Base-by-base conservation (phyloP, 2,113 vertebrate species). In the Etia nguti region DNA sequence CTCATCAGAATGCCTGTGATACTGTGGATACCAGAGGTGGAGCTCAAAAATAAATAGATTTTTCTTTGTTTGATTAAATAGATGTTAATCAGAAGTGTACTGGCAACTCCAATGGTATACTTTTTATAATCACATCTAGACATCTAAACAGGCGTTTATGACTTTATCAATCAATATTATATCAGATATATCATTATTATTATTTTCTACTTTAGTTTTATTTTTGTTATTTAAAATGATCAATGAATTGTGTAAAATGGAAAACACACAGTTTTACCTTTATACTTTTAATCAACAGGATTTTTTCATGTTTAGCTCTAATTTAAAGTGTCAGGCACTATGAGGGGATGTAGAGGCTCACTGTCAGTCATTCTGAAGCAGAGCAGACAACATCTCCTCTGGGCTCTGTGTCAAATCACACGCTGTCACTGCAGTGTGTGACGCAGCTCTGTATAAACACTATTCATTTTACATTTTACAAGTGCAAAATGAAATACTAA, bases 331-430 rank as follows among this genome's bases (percentile, higher is more conserved):
- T 43, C 65, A 43, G 62, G 36, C 36, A 4, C 7, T 9, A 2
- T 24, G 20, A 15, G 65, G n/a, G 65, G 36, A 22, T 70, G 36
- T 12, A 15, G 62, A 41, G 36, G n/a, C 62, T 24, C 36, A 1
- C 62, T 22, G 62, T 70, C 62, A 73, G 13, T 46, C 68, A 73
- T 46, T 4, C 68, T 73, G 38, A 46, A 73, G 68, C 41, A 26
- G 68, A 73, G 41, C 41, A 11, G 68, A 26, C 68, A 73, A 6
- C 41, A 18, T 46, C 68, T 70, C 36, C 38, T 18, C 36, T 73
- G 68, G 41, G 68, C 41, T 73, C 22, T 18, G 38, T 73, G 38
- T 43, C 22, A 3, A 10, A 46, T 46, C 65, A 16, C 22, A 1
- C 22, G 8, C 65, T 4, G 22, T 46, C 15, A 2, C 65, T 43